Base-by-base conservation (phyloP, 2,113 vertebrate species). In the Furnarius figulus region DNA sequence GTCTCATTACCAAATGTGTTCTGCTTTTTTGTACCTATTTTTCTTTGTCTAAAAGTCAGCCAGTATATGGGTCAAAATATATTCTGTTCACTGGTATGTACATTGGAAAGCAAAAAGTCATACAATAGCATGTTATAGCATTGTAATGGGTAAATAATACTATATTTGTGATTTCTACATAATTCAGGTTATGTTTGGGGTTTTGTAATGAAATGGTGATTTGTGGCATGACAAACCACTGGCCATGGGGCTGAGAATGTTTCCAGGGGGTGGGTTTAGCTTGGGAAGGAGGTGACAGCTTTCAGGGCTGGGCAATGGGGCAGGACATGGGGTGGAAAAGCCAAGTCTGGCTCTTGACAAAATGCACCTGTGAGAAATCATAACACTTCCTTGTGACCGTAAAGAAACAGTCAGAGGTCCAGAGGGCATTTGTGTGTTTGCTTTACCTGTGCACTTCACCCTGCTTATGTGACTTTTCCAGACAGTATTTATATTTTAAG, bases 401-500 rank as follows among this genome's bases (percentile, higher is more conserved):
- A 10, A 72, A 89, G 68, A 35, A 37, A 4, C 4, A 1, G 9
- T 8, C 80, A 56, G 61, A 12, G 40, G 65, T 79, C 30, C 46
- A 49, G 90, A 76, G 72, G 67, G 35, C 42, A 25, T 28, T 30
- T 35, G 17, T 10, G 6, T 86, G 79, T 93, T 94, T 94, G 91
- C 65, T 87, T 49, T 85, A 35, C 72, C 67, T 80, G 46, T 90
- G 93, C 63, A 55, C 93, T 94, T 96, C 93, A 35, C 78, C 85
- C 91, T 67, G 30, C 31, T 13, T 55, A 18, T 52, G 63, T 83
- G 82, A 40, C 82, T 91, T 91, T 83, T 62, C 78, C 75, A 33
- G 73, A 20, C 2, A 14, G n/a, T 71, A 66, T 96, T 89, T 76
- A 28, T 90, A 44, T 91, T 93, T 90, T 47, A 39, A 77, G 93